These are phyloP conservation scores for Clarias fuscus DNA, from an alignment of 2,797 vertebrate genomes.

Conservation along the genomic window DNA sequence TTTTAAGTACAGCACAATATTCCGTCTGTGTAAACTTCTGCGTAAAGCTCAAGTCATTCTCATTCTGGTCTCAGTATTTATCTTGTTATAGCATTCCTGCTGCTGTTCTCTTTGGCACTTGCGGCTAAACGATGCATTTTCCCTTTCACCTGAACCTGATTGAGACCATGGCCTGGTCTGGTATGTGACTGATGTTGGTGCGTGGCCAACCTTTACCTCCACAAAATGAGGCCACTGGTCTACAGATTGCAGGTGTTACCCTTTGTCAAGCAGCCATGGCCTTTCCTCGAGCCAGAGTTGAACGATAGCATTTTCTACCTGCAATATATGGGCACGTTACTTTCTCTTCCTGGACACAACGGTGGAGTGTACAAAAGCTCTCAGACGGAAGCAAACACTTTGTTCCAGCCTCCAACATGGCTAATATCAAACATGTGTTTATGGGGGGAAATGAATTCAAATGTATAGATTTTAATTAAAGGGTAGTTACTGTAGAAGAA, in stretches of 20 bases:
- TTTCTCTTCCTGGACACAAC: slow-evolving; percentile 46
- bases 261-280: slow-evolving; percentile 63
- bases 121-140: slow-evolving; percentile 50
- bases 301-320: slow-evolving; percentile 70
- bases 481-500: background rate
- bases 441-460: background rate
- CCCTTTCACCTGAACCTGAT: slow-evolving; percentile 52
- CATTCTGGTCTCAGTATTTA: background rate
- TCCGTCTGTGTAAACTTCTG: background rate
- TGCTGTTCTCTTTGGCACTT: slow-evolving; percentile 20
- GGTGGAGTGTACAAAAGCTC: slow-evolving; percentile 1
- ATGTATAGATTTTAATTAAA: background rate
- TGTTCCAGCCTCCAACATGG: background rate
- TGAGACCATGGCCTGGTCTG: slow-evolving; percentile 49
- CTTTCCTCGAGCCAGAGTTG: slow-evolving; percentile 64
- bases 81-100: background rate
- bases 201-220: slow-evolving; percentile 61
- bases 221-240: slow-evolving; percentile 76
- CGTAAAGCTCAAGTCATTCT: background rate
- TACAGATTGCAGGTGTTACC: slow-evolving; percentile 75
- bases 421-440: background rate
- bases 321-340: slow-evolving; percentile 49
- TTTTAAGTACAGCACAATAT: background rate
- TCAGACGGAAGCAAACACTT: slow-evolving; percentile 16
- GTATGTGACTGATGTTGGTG: slow-evolving; percentile 63